phyloP scores from a whole-genome alignment of 2,888 invertebrate genomes.

The Andrena bucephala region DNA sequence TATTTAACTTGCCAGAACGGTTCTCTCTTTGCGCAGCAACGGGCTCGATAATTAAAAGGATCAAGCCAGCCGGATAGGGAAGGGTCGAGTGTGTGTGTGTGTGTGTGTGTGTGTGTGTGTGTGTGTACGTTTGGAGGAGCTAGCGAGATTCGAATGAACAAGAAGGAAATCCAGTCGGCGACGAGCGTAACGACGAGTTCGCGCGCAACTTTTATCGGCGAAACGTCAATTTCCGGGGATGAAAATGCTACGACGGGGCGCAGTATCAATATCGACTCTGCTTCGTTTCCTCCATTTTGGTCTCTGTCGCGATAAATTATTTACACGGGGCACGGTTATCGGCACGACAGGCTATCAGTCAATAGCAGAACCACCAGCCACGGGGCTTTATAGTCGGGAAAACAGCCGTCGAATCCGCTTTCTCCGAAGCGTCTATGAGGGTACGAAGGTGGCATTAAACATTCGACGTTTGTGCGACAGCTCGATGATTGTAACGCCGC shows the following conservation, averaged over 20 bases:
- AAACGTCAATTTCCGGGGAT: conserved; percentile 46
- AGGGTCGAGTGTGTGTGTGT: background rate
- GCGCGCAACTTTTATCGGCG: conserved; percentile 48
- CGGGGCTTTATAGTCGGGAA: conserved; percentile 36
- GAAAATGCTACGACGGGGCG: conserved; percentile 38
- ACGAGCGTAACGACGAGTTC: background rate
- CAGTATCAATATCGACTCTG: conserved; percentile 35
- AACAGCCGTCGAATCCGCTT: conserved; percentile 28
- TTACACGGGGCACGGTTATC: conserved; percentile 55
- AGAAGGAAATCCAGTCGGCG: background rate
- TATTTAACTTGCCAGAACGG: conserved; percentile 34
- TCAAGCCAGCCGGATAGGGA: conserved; percentile 16
- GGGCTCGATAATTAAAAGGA: conserved; percentile 61
- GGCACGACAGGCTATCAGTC: conserved; percentile 56
- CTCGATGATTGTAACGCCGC: conserved; percentile 26
- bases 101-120: background rate
- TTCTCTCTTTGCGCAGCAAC: background rate
- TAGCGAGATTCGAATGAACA: conserved; percentile 25
- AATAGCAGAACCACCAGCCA: conserved; percentile 49
- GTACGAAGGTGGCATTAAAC: conserved; percentile 45
- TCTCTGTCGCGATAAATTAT: conserved; percentile 59
- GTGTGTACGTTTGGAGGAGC: conserved; percentile 11
- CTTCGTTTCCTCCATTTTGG: conserved; percentile 57
- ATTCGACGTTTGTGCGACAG: conserved; percentile 50
- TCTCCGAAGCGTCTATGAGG: conserved; percentile 12